Percentiles rank a stretch among this genome's conserved stretches.
phyloP scores from a whole-genome alignment of 2,888 invertebrate genomes.

The Cactoblastis cactorum region DNA sequence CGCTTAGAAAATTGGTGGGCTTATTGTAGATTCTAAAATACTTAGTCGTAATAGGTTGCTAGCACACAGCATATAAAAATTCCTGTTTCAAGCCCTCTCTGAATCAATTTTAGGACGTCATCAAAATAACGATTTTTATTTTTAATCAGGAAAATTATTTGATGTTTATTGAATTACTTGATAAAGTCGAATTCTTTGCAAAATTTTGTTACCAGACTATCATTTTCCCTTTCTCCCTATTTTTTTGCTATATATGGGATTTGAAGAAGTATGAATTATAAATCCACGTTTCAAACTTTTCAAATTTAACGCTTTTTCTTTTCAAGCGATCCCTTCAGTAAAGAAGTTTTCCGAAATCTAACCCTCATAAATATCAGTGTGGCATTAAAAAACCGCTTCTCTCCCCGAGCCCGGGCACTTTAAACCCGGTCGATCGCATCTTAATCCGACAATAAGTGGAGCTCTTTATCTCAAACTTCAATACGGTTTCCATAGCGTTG shows the following conservation, averaged over 20 bases:
- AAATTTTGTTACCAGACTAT: background rate
- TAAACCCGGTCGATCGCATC: constrained; percentile 46
- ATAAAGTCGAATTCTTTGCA: no score
- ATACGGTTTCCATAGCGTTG: constrained; percentile 17
- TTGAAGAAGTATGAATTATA: background rate
- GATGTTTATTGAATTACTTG: no score
- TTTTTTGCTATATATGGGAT: no score
- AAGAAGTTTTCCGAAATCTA: background rate
- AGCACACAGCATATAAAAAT: no score
- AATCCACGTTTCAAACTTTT: background rate
- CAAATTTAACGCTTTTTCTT: constrained; percentile 1
- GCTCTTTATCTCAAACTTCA: constrained; percentile 39
- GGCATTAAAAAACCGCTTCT: background rate
- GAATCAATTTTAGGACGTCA: no score
- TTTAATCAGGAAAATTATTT: no score
- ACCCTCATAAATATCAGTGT: constrained; percentile 8
- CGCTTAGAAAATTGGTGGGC: no score
- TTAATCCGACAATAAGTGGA: constrained; percentile 54
- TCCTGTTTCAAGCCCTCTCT: no score
- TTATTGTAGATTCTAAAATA: no score
- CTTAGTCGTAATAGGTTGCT: no score
- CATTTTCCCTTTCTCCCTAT: no score
- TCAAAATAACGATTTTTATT: no score
- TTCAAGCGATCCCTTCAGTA: background rate
- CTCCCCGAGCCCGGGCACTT: constrained; percentile 26